These are phyloP conservation scores for Agonopterix alstromeriana DNA, from an alignment of 2,888 invertebrate species.

Conservation along the genomic window DNA sequence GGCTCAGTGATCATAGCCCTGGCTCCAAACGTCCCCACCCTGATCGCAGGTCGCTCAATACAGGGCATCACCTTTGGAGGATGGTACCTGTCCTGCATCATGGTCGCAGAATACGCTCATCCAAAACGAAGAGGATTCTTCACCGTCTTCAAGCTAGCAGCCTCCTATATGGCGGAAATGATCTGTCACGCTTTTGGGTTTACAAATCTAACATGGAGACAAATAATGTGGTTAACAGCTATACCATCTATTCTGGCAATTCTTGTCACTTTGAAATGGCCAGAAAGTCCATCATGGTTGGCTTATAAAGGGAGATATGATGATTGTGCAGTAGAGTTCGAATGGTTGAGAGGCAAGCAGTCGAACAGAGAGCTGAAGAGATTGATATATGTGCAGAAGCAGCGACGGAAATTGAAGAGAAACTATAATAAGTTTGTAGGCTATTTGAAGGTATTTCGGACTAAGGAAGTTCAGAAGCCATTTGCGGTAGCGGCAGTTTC, in stretches of 20 bases:
- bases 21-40: slow-evolving; percentile 10
- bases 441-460: neutral
- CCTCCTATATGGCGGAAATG: slow-evolving; percentile 13
- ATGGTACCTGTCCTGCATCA: slow-evolving; percentile 11
- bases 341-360: slow-evolving; percentile 16
- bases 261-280: slow-evolving; percentile 12
- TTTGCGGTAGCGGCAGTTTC: neutral
- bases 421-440: neutral
- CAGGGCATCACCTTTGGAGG: slow-evolving; percentile 17
- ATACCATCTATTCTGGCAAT: slow-evolving; percentile 13
- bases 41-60: slow-evolving; percentile 13
- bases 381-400: slow-evolving; percentile 12
- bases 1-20: slow-evolving; percentile 15
- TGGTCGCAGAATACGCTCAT: slow-evolving; percentile 17
- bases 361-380: slow-evolving; percentile 12
- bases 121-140: slow-evolving; percentile 17
- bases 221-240: slow-evolving; percentile 13
- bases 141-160: slow-evolving; percentile 14
- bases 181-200: slow-evolving; percentile 15
- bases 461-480: neutral
- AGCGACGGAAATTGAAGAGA: slow-evolving; percentile 3
- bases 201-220: slow-evolving; percentile 12
- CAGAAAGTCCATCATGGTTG: slow-evolving; percentile 19
- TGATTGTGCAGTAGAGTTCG: slow-evolving; percentile 12
- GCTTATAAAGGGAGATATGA: slow-evolving; percentile 17